Percentiles rank a stretch among this genome's conserved stretches.
phyloP scores from a whole-genome alignment of 2,113 vertebrate species.

The Microcebus murinus region DNA sequence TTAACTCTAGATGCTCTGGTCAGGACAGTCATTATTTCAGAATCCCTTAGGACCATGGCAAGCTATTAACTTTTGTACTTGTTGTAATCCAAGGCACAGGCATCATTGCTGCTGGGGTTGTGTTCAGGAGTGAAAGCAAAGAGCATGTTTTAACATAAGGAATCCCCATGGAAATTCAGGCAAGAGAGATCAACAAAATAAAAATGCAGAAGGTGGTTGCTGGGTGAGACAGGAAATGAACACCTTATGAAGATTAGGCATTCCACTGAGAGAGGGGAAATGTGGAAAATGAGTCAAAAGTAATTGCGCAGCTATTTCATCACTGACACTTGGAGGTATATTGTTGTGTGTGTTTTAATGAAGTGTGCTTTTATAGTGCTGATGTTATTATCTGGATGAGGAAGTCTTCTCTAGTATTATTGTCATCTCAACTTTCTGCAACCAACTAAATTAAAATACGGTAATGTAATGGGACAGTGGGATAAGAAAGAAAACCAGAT shows the following conservation, averaged over 20 bases:
- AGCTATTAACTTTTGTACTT: conserved; percentile 59
- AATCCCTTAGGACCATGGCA: conserved; percentile 56
- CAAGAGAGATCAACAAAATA: conserved; percentile 74
- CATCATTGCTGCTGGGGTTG: conserved; percentile 21
- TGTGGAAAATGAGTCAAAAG: conserved; percentile 68
- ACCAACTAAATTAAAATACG: conserved; percentile 74
- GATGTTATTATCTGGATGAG: conserved; percentile 77
- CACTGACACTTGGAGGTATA: conserved; percentile 63
- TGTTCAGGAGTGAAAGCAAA: conserved; percentile 68
- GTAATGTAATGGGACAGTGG: conserved; percentile 68
- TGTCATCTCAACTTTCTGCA: conserved; percentile 76
- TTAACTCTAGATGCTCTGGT: conserved; percentile 68
- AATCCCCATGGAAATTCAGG: conserved; percentile 71
- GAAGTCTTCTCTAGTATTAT: conserved; percentile 76
- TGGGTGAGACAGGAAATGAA: conserved; percentile 82
- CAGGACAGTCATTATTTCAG: conserved; percentile 64
- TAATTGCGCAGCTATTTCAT: conserved; percentile 66
- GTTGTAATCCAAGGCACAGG: conserved; percentile 64
- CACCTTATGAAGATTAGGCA: conserved; percentile 77
- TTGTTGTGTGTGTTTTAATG: conserved; percentile 72
- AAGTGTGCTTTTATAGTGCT: conserved; percentile 75
- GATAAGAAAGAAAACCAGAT: conserved; percentile 76
- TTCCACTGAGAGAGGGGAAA: conserved; percentile 61
- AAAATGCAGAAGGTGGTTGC: conserved; percentile 75
- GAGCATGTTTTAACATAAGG: conserved; percentile 64